Percentiles rank a stretch among this genome's conserved stretches.
Conservation (phyloP, 2,797 vertebrate genomes). For the Hyperoplus lanceolatus region DNA sequence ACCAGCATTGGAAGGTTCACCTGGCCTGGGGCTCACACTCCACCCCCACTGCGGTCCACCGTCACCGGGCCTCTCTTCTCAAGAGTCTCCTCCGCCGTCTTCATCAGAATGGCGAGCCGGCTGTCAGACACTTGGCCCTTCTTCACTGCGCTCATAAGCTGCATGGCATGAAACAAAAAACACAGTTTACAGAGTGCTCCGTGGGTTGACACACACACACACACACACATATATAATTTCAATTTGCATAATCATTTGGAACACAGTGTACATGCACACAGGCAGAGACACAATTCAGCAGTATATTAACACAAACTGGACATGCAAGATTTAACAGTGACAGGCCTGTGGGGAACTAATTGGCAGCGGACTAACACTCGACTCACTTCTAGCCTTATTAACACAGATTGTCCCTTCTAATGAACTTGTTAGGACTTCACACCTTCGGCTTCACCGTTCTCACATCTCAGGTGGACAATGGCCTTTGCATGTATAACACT, state of each 20-base stretch:
- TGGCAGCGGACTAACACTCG: constrained; percentile 11
- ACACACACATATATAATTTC: no score
- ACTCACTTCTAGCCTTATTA: constrained; percentile 68
- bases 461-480: constrained; percentile 21
- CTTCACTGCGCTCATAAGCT: constrained; percentile 98
- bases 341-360: constrained; percentile 44
- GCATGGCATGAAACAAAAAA: constrained; percentile 35
- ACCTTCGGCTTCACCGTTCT: constrained; percentile 39
- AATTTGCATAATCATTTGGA: no score
- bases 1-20: neutral
- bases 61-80: constrained; percentile 87
- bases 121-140: constrained; percentile 95
- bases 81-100: constrained; percentile 93
- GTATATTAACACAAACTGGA: neutral
- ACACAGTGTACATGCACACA: neutral
- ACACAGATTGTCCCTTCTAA: constrained; percentile 49
- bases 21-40: constrained; percentile 85
- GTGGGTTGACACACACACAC: no score
- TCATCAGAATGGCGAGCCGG: constrained; percentile 95
- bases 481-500: neutral
- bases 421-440: constrained; percentile 63
- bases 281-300: constrained; percentile 43
- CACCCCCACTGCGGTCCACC: constrained; percentile 95
- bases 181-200: neutral
- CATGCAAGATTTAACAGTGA: no score